These are phyloP conservation scores for Athene noctua DNA, from an alignment of 2,113 vertebrate genomes.

Conservation along the genomic window DNA sequence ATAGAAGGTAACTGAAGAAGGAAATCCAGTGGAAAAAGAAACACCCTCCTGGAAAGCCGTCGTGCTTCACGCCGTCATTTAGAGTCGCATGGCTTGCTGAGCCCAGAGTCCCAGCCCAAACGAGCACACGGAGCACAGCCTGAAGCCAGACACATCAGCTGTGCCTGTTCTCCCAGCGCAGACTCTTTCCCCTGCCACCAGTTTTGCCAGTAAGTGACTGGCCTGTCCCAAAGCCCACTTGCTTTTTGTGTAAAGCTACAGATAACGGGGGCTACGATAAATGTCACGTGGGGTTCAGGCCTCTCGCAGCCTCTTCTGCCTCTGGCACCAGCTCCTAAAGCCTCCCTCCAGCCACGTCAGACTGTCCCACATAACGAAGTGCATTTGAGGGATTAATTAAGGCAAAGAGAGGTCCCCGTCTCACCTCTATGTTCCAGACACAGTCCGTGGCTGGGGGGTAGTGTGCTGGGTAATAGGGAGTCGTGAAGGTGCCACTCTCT, in stretches of 20 bases:
- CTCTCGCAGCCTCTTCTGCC: not conserved
- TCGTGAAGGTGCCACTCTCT: constrained; percentile 74
- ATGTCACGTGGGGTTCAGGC: fast-evolving
- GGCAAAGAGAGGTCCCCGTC: not conserved
- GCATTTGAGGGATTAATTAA: not conserved
- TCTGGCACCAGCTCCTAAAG: not conserved
- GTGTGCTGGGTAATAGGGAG: constrained; percentile 88
- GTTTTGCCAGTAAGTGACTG: not conserved
- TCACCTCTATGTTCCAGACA: constrained; percentile 87
- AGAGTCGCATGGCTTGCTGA: not conserved
- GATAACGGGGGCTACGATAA: no score
- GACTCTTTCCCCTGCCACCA: no score
- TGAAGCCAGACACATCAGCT: not conserved
- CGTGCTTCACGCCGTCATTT: not conserved
- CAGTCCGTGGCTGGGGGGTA: constrained; percentile 83
- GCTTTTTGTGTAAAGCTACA: not conserved
- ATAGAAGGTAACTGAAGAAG: not conserved
- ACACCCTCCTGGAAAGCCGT: not conserved
- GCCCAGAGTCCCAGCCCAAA: not conserved
- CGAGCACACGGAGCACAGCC: no score
- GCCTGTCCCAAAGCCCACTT: not conserved
- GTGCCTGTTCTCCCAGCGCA: not conserved
- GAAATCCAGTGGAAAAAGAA: not conserved
- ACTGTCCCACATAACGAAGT: not conserved
- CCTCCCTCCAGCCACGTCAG: not conserved